Base-by-base conservation (phyloP, 2,797 vertebrate genomes). In the Limnodromus scolopaceus region DNA sequence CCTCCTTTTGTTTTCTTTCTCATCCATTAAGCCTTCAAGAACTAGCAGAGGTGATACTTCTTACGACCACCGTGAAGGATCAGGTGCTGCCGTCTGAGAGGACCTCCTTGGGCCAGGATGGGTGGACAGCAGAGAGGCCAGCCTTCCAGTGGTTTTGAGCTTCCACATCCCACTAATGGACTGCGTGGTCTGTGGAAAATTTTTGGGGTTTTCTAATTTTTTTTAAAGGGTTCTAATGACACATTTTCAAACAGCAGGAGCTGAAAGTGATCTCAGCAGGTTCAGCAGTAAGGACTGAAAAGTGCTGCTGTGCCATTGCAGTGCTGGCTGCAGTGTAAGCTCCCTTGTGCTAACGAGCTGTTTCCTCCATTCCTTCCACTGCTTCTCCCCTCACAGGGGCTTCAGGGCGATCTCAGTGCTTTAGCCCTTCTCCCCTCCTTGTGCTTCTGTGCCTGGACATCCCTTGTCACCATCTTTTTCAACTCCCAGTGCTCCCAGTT, bases 241-340 rank as follows among this genome's bases (percentile, higher is more conserved):
- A 66, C 16, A 3, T 55, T 95, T 94, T 83, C 39, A 90, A 93
- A 45, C 53, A 85, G 45, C 55, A 53, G 48, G 64, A 84, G 53
- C 36, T 77, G 48, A 80, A 89, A 83, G 13, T 48, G 28, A 46
- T 91, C 89, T 60, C 87, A 89, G 64, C 39, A 72, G 22, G 51
- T 85, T 89, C 43, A 87, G 32, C 53, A 83, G 23, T 9, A 65
- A 88, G 17, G 7, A 71, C 16, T 68, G 30, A 65, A 78, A 71
- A 38, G 57, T 14, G 38, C 5, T 45, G 27, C 58, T 55, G 9
- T 77, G 30, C 46, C n/a, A 60, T 63, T 72, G 24, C 53, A 74
- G 34, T 24, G 24, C 78, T 66, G 46, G 14, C 16, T 75, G 17
- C 32, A 48, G 27, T 36, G 76, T 86, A 54, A 75, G 38, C 6